A percentile compares a stretch with the other conserved stretches of the same genome.
Evolutionary conservation across 1,140 invertebrate genomes (phyloP).

Genomic region (Uloborus diversus): DNA sequence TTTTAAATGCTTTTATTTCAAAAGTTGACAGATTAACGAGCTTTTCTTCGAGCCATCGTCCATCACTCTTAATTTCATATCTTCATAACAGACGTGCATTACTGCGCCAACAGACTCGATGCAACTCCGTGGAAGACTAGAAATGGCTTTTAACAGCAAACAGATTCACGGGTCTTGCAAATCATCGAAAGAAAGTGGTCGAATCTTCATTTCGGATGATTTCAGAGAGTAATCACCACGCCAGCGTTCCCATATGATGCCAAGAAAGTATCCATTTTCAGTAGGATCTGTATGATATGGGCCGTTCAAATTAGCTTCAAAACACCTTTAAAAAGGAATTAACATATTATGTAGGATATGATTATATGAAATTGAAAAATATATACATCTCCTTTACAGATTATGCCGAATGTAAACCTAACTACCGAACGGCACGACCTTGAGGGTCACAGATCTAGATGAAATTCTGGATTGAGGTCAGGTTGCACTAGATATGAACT

Average conservation of each 20-base stretch:
- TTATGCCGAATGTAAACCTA: no score
- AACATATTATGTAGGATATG: not conserved
- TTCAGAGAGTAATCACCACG: slow-evolving; percentile 78
- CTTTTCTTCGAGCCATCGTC: no score
- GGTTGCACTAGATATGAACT: no score
- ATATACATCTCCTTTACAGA: no score
- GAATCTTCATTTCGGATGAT: slow-evolving; percentile 81
- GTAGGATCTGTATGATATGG: slow-evolving; percentile 78
- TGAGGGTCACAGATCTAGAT: no score
- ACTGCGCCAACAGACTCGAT: no score
- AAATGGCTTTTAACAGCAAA: not conserved
- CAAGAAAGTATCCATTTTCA: slow-evolving; percentile 78
- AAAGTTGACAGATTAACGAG: no score
- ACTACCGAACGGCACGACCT: no score
- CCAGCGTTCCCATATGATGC: slow-evolving; percentile 82
- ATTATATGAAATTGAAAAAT: not conserved
- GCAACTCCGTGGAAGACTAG: slow-evolving; percentile 32
- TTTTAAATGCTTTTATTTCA: no score
- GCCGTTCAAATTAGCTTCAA: slow-evolving; percentile 87
- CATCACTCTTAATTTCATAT: no score
- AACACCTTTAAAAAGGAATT: slow-evolving; percentile 67
- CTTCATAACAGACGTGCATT: no score
- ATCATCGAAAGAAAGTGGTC: slow-evolving; percentile 63
- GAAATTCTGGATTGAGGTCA: no score
- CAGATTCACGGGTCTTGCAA: slow-evolving; percentile 36